A percentile compares a stretch with the other conserved stretches of the same genome.
These are phyloP conservation scores for Nothoprocta pentlandii DNA, from an alignment of 2,113 vertebrate species.

Conservation along the genomic window DNA sequence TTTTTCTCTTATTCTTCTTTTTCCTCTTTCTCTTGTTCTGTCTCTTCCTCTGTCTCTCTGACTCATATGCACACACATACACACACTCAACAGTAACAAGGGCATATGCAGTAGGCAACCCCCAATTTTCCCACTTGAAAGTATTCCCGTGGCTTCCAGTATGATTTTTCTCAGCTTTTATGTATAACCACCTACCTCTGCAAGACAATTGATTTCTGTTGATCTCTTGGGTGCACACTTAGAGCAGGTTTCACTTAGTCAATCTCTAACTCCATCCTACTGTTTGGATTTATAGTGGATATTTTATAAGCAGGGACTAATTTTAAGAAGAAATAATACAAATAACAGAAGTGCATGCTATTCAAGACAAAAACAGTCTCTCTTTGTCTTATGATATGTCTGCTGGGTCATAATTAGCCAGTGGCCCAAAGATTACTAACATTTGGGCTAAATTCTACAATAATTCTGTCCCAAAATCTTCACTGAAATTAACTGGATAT, in stretches of 20 bases:
- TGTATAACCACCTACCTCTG: conserved; percentile 19
- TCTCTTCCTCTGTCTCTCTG: background rate
- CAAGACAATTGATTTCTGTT: conserved; percentile 48
- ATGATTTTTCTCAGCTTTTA: conserved; percentile 39
- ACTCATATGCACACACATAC: background rate
- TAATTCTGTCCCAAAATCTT: background rate
- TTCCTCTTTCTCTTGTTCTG: background rate
- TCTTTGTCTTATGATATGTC: background rate
- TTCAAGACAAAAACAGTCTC: background rate
- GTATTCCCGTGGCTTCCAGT: background rate
- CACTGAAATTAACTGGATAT: background rate
- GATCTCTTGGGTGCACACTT: conserved; percentile 29
- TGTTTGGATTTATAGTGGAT: background rate
- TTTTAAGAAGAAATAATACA: background rate
- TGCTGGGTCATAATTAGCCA: background rate
- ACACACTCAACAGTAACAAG: background rate
- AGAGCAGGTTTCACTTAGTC: conserved; percentile 33
- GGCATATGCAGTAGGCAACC: background rate
- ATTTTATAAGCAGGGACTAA: background rate
- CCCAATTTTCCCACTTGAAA: conserved; percentile 9
- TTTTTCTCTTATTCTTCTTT: background rate
- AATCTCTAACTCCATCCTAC: background rate
- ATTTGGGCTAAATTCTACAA: background rate
- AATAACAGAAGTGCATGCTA: background rate
- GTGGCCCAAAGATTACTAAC: background rate